phyloP scores from a whole-genome alignment of 2,888 invertebrate species.

The Tachina grossa region DNA sequence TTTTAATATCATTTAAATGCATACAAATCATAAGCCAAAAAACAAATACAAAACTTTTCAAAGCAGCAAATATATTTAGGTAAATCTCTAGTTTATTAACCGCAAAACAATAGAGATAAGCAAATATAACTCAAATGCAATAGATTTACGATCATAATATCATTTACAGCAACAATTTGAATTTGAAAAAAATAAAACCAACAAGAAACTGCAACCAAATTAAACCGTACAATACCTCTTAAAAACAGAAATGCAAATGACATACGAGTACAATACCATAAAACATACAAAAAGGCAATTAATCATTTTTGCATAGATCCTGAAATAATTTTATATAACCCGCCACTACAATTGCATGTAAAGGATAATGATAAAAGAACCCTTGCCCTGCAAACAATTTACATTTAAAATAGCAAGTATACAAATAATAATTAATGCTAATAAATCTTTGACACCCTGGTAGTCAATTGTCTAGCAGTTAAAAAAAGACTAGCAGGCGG shows the following conservation, averaged over 20 bases:
- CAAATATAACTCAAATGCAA: constrained; percentile 32
- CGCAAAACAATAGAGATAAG: constrained; percentile 55
- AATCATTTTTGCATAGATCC: constrained; percentile 63
- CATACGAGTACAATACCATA: constrained; percentile 31
- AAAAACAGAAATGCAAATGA: constrained; percentile 1
- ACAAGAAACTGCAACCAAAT: constrained; percentile 34
- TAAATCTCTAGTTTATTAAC: constrained; percentile 52
- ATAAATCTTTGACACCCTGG: constrained; percentile 66
- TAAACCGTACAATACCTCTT: constrained; percentile 32
- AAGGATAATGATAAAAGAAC: constrained; percentile 21
- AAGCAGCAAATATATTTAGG: constrained; percentile 7
- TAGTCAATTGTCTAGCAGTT: background rate
- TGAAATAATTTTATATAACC: background rate
- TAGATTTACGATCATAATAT: constrained; percentile 60
- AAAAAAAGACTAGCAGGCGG: constrained; percentile 35
- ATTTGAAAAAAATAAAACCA: background rate
- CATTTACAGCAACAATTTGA: constrained; percentile 18
- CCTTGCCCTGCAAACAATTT: constrained; percentile 16
- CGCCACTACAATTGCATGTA: constrained; percentile 11
- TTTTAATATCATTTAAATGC: background rate
- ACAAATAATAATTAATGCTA: constrained; percentile 43
- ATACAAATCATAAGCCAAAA: constrained; percentile 26
- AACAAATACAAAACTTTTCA: background rate
- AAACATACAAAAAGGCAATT: constrained; percentile 56
- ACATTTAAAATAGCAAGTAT: constrained; percentile 4